phyloP scores from a whole-genome alignment of 37 sponge, comb jelly and placozoan species.

The Agelas oroides region DNA sequence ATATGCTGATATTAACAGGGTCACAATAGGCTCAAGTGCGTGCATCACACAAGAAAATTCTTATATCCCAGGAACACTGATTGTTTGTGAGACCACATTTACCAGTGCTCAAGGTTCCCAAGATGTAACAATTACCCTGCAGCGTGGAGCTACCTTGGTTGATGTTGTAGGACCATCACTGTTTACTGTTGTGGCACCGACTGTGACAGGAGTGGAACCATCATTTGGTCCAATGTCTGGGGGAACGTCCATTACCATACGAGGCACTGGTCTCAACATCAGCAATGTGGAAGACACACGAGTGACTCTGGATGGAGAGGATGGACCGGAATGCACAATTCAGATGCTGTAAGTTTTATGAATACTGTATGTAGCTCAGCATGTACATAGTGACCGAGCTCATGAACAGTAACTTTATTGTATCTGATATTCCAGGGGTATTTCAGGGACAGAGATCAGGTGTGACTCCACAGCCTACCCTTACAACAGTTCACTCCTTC shows the following conservation, averaged over 20 bases:
- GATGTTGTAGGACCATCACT: too few species aligned
- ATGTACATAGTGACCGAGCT: too few species aligned
- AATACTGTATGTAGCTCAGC: neutral
- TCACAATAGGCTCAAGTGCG: slow-evolving; percentile 16
- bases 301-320: slow-evolving; percentile 26
- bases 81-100: slow-evolving; percentile 36
- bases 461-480: too few species aligned
- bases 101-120: neutral
- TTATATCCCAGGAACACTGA: slow-evolving; percentile 37
- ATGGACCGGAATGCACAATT: neutral
- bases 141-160: neutral
- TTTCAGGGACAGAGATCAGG: slow-evolving; percentile 3
- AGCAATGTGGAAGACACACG: slow-evolving; percentile 52
- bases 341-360: slow-evolving; percentile 10
- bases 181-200: slow-evolving; percentile 29
- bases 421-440: neutral
- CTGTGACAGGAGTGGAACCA: slow-evolving; percentile 56
- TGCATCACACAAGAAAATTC: slow-evolving; percentile 31
- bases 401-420: too few species aligned
- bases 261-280: slow-evolving; percentile 65
- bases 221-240: slow-evolving; percentile 81
- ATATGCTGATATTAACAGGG: slow-evolving; percentile 27
- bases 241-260: slow-evolving; percentile 63
- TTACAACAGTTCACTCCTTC: too few species aligned
- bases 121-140: neutral